Evolutionary conservation across 2,113 vertebrate species (phyloP).

Genomic region (Oreochromis tanganicae): DNA sequence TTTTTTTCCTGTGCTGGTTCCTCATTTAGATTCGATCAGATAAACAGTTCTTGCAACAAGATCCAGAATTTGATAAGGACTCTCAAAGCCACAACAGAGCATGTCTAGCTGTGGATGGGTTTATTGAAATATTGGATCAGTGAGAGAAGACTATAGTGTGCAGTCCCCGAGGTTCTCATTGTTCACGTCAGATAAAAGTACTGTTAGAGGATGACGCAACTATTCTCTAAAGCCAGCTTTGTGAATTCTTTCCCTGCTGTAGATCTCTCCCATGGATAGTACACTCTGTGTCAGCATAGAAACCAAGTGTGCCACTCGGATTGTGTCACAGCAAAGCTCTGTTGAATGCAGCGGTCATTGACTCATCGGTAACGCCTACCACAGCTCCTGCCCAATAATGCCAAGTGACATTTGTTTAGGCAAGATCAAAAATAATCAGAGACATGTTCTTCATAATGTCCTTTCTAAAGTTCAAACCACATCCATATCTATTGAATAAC

Average conservation of each 20-base stretch:
- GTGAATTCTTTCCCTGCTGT: conserved; percentile 25
- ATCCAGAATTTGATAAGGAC: background rate
- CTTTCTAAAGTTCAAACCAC: background rate
- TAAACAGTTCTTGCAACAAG: background rate
- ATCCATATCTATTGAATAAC: background rate
- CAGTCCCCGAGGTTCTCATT: background rate
- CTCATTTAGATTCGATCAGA: background rate
- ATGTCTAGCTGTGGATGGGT: background rate
- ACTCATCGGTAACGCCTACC: background rate
- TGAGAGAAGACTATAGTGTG: background rate
- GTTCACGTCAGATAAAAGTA: background rate
- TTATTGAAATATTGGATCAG: background rate
- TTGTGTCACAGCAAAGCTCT: background rate
- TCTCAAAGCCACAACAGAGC: background rate
- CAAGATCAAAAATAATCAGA: background rate
- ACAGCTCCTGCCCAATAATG: background rate
- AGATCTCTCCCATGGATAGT: conserved; percentile 16
- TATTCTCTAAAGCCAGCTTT: background rate
- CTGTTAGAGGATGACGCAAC: conserved; percentile 2
- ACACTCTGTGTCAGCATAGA: conserved; percentile 23
- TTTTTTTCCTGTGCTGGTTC: background rate
- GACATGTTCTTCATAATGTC: background rate
- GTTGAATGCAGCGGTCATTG: background rate
- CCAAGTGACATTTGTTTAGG: background rate
- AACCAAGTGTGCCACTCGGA: background rate